Percentiles rank a stretch among this genome's conserved stretches.
These are phyloP conservation scores for Drosophila phalerata DNA, from an alignment of 2,888 invertebrate species.

Conservation along the genomic window DNA sequence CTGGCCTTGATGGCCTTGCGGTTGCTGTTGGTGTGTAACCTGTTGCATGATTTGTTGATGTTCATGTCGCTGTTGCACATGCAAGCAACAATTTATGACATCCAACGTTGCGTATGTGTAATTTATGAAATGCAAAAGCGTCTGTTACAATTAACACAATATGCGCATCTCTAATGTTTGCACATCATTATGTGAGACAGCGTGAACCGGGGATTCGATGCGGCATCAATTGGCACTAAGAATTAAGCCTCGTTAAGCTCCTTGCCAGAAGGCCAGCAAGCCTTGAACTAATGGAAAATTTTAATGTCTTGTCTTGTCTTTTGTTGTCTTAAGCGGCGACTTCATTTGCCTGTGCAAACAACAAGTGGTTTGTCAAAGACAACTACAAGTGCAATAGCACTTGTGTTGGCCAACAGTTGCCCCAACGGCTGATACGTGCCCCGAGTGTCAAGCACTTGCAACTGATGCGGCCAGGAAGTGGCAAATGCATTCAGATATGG, in stretches of 20 bases:
- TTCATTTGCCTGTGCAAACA: slow-evolving; percentile 68
- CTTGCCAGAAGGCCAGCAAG: slow-evolving; percentile 11
- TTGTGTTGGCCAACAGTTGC: slow-evolving; percentile 1
- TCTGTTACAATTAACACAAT: slow-evolving; percentile 37
- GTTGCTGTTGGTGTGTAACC: slow-evolving; percentile 42
- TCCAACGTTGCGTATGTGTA: slow-evolving; percentile 46
- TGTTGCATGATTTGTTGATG: slow-evolving; percentile 74
- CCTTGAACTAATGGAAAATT: slow-evolving; percentile 55
- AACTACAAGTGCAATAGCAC: slow-evolving; percentile 31
- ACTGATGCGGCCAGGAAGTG: slow-evolving; percentile 22
- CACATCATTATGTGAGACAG: slow-evolving; percentile 59
- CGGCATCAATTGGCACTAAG: slow-evolving; percentile 35
- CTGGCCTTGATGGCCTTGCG: slow-evolving; percentile 41
- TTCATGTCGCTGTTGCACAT: slow-evolving; percentile 40
- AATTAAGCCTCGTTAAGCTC: slow-evolving; percentile 37
- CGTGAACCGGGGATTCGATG: slow-evolving; percentile 8
- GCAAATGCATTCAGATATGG: slow-evolving; percentile 50
- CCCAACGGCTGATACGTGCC: slow-evolving; percentile 48
- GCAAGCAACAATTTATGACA: slow-evolving; percentile 54
- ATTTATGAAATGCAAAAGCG: slow-evolving; percentile 22
- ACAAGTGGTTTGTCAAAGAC: slow-evolving; percentile 25
- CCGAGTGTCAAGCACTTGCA: slow-evolving; percentile 26
- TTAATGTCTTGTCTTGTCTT: not conserved
- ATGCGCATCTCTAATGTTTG: slow-evolving; percentile 40
- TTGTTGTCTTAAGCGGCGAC: slow-evolving; percentile 23